Evolutionary conservation across 2,797 vertebrate genomes (phyloP).

Genomic region (Pachyuromys duprasi): DNA sequence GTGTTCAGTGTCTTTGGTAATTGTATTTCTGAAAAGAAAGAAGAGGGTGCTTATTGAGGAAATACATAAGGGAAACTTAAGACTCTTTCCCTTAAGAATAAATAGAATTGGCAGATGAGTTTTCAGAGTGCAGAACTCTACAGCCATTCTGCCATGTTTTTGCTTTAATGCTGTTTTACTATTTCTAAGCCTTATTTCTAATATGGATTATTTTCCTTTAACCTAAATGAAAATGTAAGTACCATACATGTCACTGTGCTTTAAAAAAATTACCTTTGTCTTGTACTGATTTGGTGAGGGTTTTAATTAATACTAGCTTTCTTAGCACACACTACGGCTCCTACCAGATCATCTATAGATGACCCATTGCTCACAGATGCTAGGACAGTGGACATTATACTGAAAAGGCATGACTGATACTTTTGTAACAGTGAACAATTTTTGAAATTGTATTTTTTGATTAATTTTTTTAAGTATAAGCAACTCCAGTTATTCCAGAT

Average conservation of each 20-base stretch:
- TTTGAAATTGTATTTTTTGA: constrained; percentile 47
- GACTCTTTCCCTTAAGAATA: neutral
- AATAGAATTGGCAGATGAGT: neutral
- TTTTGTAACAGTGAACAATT: constrained; percentile 29
- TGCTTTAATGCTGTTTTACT: constrained; percentile 19
- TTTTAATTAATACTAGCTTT: constrained; percentile 36
- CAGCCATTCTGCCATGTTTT: neutral
- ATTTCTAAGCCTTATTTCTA: constrained; percentile 41
- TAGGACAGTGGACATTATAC: neutral
- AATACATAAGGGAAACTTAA: neutral
- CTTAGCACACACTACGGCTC: neutral
- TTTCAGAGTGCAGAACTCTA: neutral
- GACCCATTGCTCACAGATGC: neutral
- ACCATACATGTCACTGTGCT: neutral
- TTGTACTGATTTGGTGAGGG: neutral
- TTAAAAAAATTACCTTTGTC: constrained; percentile 45
- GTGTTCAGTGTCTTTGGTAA: neutral
- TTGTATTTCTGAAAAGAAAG: constrained; percentile 47
- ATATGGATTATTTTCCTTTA: constrained; percentile 39
- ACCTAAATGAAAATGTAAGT: constrained; percentile 6
- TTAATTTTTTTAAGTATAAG: constrained; percentile 38
- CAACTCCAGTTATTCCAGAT: neutral
- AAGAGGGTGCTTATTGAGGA: neutral
- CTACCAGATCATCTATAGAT: neutral
- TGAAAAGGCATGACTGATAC: neutral